These are phyloP conservation scores for Numida meleagris DNA, from an alignment of 2,113 vertebrate genomes.

Conservation along the genomic window DNA sequence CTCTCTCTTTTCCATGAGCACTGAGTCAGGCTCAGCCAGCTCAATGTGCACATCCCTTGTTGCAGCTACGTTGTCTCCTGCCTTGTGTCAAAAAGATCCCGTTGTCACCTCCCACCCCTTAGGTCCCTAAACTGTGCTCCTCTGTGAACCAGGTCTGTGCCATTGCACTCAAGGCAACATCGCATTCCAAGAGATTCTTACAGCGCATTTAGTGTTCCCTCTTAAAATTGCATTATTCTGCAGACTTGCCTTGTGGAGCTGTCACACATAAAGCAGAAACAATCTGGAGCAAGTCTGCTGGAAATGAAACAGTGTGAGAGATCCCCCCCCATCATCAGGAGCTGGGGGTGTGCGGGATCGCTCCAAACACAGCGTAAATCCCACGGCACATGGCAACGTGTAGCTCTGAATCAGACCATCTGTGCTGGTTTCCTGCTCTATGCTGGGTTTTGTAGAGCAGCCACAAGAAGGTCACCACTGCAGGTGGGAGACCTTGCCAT, in stretches of 20 bases:
- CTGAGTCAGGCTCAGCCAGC: neutral
- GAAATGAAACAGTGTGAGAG: neutral
- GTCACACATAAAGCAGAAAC: neutral
- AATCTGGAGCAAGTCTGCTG: neutral
- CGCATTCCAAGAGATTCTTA: neutral
- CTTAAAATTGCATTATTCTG: neutral
- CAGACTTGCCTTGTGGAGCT: neutral
- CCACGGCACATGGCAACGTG: fast-evolving
- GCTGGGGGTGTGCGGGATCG: neutral
- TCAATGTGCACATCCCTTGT: neutral
- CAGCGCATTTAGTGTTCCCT: neutral
- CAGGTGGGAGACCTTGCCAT: neutral
- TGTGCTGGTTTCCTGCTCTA: neutral
- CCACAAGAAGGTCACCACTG: neutral
- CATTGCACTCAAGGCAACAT: neutral
- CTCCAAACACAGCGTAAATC: neutral
- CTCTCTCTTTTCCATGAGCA: neutral
- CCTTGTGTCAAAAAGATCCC: neutral
- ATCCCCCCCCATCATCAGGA: neutral
- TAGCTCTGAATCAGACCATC: neutral
- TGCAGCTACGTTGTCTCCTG: neutral
- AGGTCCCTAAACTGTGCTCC: neutral
- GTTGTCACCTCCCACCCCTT: neutral
- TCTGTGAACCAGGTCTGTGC: neutral
- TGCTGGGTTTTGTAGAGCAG: neutral